A percentile compares a stretch with the other conserved stretches of the same genome.
Evolutionary conservation across 2,113 vertebrate species (phyloP).

Genomic region (Rattus rattus): DNA sequence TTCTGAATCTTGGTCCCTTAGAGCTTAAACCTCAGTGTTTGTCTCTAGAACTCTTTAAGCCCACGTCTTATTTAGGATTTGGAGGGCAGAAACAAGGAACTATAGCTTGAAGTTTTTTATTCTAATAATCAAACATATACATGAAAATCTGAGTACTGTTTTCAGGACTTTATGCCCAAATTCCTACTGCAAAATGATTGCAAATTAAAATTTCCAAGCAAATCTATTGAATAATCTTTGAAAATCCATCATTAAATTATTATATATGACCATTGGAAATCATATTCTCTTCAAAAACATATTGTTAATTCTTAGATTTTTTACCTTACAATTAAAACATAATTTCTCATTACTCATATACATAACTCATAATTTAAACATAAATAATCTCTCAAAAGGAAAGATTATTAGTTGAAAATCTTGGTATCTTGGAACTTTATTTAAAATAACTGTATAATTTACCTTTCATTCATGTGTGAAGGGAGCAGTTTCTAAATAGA

Average conservation of each 20-base stretch:
- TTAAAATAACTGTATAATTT: neutral
- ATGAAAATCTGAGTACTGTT: neutral
- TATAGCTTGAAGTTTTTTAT: neutral
- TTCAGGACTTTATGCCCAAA: neutral
- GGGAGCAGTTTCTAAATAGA: neutral
- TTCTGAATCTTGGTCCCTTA: neutral
- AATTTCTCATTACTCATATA: no score
- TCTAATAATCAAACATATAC: neutral
- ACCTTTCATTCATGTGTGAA: neutral
- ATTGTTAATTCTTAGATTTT: neutral
- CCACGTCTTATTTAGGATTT: neutral
- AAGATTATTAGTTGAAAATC: conserved; percentile 15
- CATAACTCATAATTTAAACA: neutral
- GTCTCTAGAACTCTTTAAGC: neutral
- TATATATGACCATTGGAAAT: neutral
- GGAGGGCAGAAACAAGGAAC: neutral
- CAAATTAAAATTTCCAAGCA: neutral
- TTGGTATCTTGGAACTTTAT: neutral
- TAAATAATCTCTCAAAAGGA: neutral
- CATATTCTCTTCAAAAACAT: neutral
- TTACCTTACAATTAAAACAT: neutral
- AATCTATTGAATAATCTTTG: neutral
- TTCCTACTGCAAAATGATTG: neutral
- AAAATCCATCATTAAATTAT: neutral
- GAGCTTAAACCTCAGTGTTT: conserved; percentile 10